Evolutionary conservation across 2,888 invertebrate genomes (phyloP).

Genomic region (Sarcophaga carnaria): DNA sequence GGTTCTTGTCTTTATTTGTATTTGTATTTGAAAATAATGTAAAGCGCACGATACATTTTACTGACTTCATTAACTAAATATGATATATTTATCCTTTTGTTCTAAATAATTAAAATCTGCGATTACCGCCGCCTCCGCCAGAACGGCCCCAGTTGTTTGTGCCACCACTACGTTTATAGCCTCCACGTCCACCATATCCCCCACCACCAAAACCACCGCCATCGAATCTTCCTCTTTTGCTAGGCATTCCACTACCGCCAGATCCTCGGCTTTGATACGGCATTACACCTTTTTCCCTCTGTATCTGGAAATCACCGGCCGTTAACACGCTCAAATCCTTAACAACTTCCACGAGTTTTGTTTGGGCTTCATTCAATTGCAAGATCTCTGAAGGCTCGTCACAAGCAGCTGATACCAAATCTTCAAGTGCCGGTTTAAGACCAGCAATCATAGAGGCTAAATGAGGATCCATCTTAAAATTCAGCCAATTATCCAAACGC

Average conservation of each 20-base stretch:
- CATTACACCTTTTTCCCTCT: conserved; percentile 82
- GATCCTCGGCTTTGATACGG: conserved; percentile 76
- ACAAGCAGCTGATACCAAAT: conserved; percentile 90
- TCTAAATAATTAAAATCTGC: conserved; percentile 54
- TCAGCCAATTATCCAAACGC: conserved; percentile 96
- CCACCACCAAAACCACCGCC: conserved; percentile 69
- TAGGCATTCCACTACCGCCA: conserved; percentile 71
- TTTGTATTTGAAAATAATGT: too few species aligned
- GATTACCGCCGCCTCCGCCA: conserved; percentile 50
- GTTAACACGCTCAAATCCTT: conserved; percentile 89
- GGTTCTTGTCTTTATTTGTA: too few species aligned
- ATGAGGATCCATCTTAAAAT: conserved; percentile 90
- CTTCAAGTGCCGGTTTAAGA: conserved; percentile 93
- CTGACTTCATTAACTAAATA: not conserved
- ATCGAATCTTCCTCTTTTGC: conserved; percentile 73
- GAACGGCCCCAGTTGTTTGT: conserved; percentile 25
- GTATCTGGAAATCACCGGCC: conserved; percentile 88
- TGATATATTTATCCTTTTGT: not conserved
- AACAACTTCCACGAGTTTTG: conserved; percentile 86
- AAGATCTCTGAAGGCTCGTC: conserved; percentile 90
- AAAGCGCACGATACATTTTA: too few species aligned
- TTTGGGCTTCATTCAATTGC: conserved; percentile 79
- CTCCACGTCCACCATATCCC: conserved; percentile 60
- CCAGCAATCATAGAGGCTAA: conserved; percentile 92
- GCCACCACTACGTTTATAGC: conserved; percentile 57